phyloP scores from a whole-genome alignment of 2,797 vertebrate species.

The Tokudaia tokunoshimensis region DNA sequence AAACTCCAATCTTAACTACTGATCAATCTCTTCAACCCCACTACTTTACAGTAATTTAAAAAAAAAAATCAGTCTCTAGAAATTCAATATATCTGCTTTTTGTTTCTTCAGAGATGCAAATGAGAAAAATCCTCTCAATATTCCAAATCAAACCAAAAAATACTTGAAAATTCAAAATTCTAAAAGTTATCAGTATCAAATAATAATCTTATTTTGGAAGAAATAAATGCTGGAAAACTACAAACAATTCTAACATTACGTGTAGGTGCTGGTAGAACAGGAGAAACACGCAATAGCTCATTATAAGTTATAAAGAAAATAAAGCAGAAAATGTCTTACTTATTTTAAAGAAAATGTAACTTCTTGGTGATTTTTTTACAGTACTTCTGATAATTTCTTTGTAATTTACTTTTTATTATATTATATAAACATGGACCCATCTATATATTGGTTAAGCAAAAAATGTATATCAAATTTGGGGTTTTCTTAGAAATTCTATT shows the following conservation, averaged over 20 bases:
- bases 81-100: slow-evolving; percentile 16
- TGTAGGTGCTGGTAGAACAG: background rate
- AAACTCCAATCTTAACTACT: slow-evolving; percentile 1
- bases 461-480: background rate
- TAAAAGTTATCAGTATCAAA: slow-evolving; percentile 14
- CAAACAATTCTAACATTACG: slow-evolving; percentile 19
- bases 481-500: slow-evolving; percentile 50
- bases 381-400: slow-evolving; percentile 15
- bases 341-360: slow-evolving; percentile 4
- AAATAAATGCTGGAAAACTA: slow-evolving; percentile 3
- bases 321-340: slow-evolving; percentile 21
- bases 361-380: slow-evolving; percentile 50
- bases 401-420: slow-evolving; percentile 28
- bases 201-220: background rate
- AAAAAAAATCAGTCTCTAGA: slow-evolving; percentile 11
- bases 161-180: slow-evolving; percentile 38
- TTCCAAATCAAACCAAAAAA: slow-evolving; percentile 24
- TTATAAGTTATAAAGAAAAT: slow-evolving; percentile 19
- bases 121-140: slow-evolving; percentile 36
- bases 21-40: background rate
- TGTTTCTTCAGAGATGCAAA: slow-evolving; percentile 22
- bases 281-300: background rate
- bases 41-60: background rate
- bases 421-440: background rate
- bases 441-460: slow-evolving; percentile 46